Conservation (phyloP, 2,797 vertebrate species). For the Carapus acus region DNA sequence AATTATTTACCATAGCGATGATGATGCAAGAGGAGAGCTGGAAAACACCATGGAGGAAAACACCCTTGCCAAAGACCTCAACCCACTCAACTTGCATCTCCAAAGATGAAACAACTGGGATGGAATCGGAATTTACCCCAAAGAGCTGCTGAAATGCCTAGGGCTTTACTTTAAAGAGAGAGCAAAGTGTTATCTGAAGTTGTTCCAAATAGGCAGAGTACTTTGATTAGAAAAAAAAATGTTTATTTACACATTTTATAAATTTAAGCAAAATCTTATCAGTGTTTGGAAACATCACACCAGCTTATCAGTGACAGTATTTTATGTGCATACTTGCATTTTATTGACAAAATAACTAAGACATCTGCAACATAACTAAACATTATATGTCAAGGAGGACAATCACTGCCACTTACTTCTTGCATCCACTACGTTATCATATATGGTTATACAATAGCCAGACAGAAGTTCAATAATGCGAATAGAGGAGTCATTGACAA, state of each 20-base stretch:
- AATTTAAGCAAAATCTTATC: not conserved
- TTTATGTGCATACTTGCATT: too few species aligned
- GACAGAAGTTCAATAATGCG: too few species aligned
- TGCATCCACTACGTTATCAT: too few species aligned
- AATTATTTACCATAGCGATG: constrained; percentile 60
- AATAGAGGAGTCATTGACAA: too few species aligned
- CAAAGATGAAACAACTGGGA: constrained; percentile 39
- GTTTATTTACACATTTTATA: constrained; percentile 28
- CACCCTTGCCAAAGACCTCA: constrained; percentile 25
- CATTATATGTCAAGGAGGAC: too few species aligned
- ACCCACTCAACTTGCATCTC: constrained; percentile 36
- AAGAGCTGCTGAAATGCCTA: constrained; percentile 49
- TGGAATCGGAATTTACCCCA: constrained; percentile 42
- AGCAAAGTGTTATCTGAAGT: constrained; percentile 51
- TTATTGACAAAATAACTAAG: too few species aligned
- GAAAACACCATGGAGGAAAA: constrained; percentile 38
- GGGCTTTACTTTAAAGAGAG: constrained; percentile 50
- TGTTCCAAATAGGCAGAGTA: constrained; percentile 40
- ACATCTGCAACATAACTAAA: too few species aligned
- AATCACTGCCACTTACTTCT: too few species aligned
- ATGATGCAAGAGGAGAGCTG: constrained; percentile 39
- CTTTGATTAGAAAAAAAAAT: constrained; percentile 51
- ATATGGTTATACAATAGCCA: too few species aligned
- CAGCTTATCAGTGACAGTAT: too few species aligned
- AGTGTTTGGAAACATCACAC: not conserved